Conservation (phyloP, 1,140 invertebrate genomes). For the Daktulosphaira vitifoliae region DNA sequence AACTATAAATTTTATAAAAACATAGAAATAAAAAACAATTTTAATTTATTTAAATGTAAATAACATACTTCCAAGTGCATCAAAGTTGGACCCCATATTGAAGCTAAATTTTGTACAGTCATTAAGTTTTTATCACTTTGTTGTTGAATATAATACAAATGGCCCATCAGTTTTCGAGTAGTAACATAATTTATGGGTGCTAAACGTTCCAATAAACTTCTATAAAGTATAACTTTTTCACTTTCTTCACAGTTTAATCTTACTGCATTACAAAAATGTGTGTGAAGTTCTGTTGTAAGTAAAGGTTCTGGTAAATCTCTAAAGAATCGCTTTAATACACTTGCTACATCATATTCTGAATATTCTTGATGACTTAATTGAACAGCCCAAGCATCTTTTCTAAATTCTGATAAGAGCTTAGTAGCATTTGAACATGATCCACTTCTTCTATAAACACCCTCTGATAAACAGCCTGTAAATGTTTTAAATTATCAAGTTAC, state of each 20-base stretch:
- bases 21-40: background rate
- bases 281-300: conserved; percentile 51
- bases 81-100: conserved; percentile 74
- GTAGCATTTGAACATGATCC: conserved; percentile 68
- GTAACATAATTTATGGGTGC: conserved; percentile 62
- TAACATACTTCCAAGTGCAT: conserved; percentile 56
- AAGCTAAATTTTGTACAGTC: conserved; percentile 68
- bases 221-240: conserved; percentile 43
- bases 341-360: conserved; percentile 77
- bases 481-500: too few relatives aligned
- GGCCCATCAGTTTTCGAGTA: conserved; percentile 62
- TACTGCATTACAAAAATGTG: conserved; percentile 46
- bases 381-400: conserved; percentile 71
- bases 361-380: conserved; percentile 64
- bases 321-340: conserved; percentile 73
- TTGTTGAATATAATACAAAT: conserved; percentile 67
- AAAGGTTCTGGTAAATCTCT: conserved; percentile 66
- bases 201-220: conserved; percentile 55
- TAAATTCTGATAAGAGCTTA: conserved; percentile 62
- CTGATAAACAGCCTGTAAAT: conserved; percentile 61
- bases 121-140: conserved; percentile 67
- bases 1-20: conserved; percentile 3
- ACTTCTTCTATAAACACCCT: conserved; percentile 76
- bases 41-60: background rate
- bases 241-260: conserved; percentile 37